Conservation (phyloP, 2,113 vertebrate genomes). For the Odontophorus gujanensis region DNA sequence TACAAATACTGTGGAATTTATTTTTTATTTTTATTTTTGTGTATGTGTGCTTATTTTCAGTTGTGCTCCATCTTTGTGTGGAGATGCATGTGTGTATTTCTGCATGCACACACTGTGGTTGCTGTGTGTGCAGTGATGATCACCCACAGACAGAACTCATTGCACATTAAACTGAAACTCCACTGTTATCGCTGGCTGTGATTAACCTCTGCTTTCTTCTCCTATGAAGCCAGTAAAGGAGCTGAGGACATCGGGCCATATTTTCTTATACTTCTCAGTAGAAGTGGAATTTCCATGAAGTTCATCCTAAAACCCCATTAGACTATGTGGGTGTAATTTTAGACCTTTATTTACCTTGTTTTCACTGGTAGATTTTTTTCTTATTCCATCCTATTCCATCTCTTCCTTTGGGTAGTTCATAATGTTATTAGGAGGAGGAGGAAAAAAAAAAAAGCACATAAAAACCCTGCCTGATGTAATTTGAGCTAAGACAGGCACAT, state of each 20-base stretch:
- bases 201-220: neutral
- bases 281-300: neutral
- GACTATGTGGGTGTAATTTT: neutral
- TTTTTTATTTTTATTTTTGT: neutral
- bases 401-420: neutral
- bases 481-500: conserved; percentile 32
- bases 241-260: neutral
- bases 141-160: neutral
- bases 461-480: neutral
- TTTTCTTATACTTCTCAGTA: neutral
- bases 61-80: neutral
- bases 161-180: neutral
- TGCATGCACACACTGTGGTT: neutral
- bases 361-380: neutral
- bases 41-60: neutral
- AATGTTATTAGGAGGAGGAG: neutral
- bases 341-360: neutral
- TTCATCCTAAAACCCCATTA: neutral
- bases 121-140: neutral
- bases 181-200: neutral
- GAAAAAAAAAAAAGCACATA: neutral
- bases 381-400: neutral
- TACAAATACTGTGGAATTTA: neutral
- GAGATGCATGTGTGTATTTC: neutral
- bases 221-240: neutral